phyloP scores from a whole-genome alignment of 2,113 vertebrate genomes.

The Conger conger region DNA sequence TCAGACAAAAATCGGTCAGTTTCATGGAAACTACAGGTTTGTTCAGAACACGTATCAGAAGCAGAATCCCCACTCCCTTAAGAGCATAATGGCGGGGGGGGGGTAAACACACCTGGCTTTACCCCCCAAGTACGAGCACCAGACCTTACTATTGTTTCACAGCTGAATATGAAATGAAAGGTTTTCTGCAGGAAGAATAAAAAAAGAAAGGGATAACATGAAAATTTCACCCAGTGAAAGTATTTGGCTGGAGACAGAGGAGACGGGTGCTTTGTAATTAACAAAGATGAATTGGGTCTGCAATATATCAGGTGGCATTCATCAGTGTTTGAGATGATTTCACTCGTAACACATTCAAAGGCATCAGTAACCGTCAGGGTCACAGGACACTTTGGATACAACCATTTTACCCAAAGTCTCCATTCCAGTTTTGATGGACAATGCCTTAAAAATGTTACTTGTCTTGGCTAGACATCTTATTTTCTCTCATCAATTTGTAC shows the following conservation, averaged over 20 bases:
- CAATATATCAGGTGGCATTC: neutral
- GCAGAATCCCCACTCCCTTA: neutral
- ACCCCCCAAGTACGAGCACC: neutral
- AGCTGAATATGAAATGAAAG: neutral
- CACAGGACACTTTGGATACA: neutral
- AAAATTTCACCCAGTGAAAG: neutral
- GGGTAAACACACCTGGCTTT: neutral
- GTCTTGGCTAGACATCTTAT: neutral
- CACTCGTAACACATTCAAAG: neutral
- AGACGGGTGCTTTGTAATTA: neutral
- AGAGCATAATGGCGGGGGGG: neutral
- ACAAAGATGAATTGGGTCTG: neutral
- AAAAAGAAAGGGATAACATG: neutral
- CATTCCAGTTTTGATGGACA: neutral
- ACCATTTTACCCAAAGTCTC: neutral
- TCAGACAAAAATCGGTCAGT: conserved; percentile 50
- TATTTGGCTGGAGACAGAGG: neutral
- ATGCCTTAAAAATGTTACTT: no score
- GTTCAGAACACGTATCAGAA: conserved; percentile 25
- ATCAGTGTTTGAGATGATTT: neutral
- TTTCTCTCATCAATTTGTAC: neutral
- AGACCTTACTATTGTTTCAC: neutral
- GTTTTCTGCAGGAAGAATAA: neutral
- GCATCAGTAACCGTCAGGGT: neutral
- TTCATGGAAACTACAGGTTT: conserved; percentile 72